Percentiles rank a stretch among this genome's conserved stretches.
These are phyloP conservation scores for Cephus pulcher DNA, from an alignment of 2,888 invertebrate genomes.

Conservation along the genomic window DNA sequence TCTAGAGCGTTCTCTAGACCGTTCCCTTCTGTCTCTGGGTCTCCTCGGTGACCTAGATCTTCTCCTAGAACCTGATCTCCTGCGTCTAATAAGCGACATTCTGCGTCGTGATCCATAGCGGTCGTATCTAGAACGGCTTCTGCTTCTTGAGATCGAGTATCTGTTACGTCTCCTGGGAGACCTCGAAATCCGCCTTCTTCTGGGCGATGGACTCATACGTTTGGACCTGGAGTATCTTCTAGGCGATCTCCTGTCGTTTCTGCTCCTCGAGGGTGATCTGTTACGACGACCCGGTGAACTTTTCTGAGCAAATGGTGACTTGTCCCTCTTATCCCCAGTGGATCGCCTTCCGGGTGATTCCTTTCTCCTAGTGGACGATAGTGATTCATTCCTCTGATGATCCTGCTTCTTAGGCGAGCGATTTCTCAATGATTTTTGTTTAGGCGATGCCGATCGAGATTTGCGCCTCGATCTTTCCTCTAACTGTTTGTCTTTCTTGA, in stretches of 20 bases:
- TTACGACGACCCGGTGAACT: constrained; percentile 19
- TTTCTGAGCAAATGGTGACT: constrained; percentile 19
- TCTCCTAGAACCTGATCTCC: constrained; percentile 54
- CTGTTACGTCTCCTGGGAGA: constrained; percentile 51
- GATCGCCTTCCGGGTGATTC: constrained; percentile 22
- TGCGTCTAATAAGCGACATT: constrained; percentile 36
- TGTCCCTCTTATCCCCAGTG: constrained; percentile 33
- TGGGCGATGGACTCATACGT: constrained; percentile 48
- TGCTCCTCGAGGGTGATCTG: constrained; percentile 26
- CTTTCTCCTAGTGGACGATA: constrained; percentile 20
- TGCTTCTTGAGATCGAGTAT: constrained; percentile 53
- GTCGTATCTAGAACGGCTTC: constrained; percentile 54
- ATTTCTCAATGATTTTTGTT: constrained; percentile 48
- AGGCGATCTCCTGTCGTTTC: constrained; percentile 44
- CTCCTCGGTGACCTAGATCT: constrained; percentile 38
- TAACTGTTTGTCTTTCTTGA: constrained; percentile 35
- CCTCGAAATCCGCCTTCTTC: constrained; percentile 46
- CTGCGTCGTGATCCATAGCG: constrained; percentile 48
- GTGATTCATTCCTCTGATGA: constrained; percentile 25
- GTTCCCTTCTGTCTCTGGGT: constrained; percentile 18
- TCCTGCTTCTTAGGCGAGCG: constrained; percentile 50
- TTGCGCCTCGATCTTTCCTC: constrained; percentile 33
- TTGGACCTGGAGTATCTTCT: constrained; percentile 51
- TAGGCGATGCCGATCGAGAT: constrained; percentile 47
- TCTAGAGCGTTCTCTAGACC: too few relatives aligned